Conservation (phyloP, 2,888 invertebrate genomes). For the Eristalis pertinax region DNA sequence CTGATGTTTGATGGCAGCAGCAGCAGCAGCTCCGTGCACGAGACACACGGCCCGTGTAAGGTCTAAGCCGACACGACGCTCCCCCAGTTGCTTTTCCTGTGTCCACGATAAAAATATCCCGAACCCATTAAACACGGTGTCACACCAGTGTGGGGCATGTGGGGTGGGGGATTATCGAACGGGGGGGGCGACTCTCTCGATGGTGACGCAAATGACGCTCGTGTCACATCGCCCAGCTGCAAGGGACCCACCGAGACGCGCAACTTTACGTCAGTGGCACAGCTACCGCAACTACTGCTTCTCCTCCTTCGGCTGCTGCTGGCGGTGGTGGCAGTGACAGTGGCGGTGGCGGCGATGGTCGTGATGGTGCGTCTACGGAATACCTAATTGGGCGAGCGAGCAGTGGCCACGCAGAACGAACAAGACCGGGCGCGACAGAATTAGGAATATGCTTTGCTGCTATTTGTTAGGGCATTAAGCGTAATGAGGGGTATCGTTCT, state of each 20-base stretch:
- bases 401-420: conserved; percentile 12
- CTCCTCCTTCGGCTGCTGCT: background rate
- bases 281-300: background rate
- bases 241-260: conserved; percentile 6
- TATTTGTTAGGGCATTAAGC: conserved; percentile 60
- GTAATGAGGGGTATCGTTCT: conserved; percentile 40
- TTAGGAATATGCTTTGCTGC: conserved; percentile 37
- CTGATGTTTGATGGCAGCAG: background rate
- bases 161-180: conserved; percentile 4
- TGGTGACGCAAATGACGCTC: conserved; percentile 26
- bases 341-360: background rate
- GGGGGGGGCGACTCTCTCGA: background rate
- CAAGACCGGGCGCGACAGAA: conserved; percentile 20
- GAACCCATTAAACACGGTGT: conserved; percentile 61
- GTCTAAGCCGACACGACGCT: conserved; percentile 21
- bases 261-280: background rate
- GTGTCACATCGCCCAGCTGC: conserved; percentile 51
- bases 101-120: conserved; percentile 64
- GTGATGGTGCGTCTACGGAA: conserved; percentile 48
- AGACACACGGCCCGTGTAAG: conserved; percentile 30
- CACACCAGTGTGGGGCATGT: conserved; percentile 24
- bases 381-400: conserved; percentile 59
- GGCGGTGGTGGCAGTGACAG: background rate
- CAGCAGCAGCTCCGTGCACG: background rate
- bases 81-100: conserved; percentile 16